Base-by-base conservation (phyloP, 35 echinoderm and acorn worm genomes). In the Lytechinus pictus region DNA sequence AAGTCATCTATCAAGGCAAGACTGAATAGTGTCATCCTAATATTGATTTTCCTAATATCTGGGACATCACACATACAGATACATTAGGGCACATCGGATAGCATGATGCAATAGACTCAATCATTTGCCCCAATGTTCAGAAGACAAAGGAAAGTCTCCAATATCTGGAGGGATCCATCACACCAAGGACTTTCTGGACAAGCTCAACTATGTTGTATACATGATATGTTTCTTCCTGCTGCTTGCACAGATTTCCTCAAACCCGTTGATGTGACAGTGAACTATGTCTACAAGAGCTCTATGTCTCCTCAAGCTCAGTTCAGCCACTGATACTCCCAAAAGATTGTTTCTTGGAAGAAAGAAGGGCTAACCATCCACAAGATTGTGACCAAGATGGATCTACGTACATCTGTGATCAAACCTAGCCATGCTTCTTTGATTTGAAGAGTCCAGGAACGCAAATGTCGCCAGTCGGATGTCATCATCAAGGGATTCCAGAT, bases 401-500 rank as follows among this genome's bases (percentile, higher is more conserved):
- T 89, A 1, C 28, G 87, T 12, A 89, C 87, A 44, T 33, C 87
- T 51, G 52, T 89, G 3, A 89, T 89, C 87, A 89, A 89, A 16
- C 87, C 87, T 9, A 29, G 29, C 28, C 87, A 89, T 16, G 28
- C 87, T 8, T 1, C 8, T 9, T 89, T 27, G 28, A 51, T 89
- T 27, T 10, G 29, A 10, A 13, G 28, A 3, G 52, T 53, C 87
- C 87, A 51, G 29, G 87, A 89, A 1, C 3, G 8, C 87, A 89
- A 44, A 6, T 6, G 87, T 9, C 87, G 33, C 2, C 9, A 89
- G 28, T 29, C 9, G 8, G 52, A 89, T 11, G 1, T 89, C 87
- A 89, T 89, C 87, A 16, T 89, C 9, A 89, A 89, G 27, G 87
- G 87, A n/a, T 95, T 89, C 10, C 54, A 55, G 27, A 95, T 87